phyloP scores from a whole-genome alignment of 2,888 invertebrate genomes.

The Drosophila borborema region DNA sequence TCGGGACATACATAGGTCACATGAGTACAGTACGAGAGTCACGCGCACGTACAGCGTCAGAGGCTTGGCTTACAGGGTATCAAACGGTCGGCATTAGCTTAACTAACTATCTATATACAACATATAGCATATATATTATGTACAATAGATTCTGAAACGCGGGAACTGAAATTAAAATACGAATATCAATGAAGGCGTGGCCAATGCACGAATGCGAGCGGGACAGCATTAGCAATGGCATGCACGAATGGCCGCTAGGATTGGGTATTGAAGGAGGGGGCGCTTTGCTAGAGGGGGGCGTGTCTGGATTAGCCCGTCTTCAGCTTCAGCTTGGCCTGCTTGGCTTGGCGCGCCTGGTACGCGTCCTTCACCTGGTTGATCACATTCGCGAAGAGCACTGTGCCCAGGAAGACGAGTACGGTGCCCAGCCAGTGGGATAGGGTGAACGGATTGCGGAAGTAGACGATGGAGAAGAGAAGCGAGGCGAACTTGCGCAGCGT shows the following conservation, averaged over 20 bases:
- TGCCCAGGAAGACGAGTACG: slow-evolving; percentile 95
- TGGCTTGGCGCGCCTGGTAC: slow-evolving; percentile 37
- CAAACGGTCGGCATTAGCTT: slow-evolving; percentile 5
- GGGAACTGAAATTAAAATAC: background rate
- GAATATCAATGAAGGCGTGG: background rate
- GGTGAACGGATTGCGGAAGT: slow-evolving; percentile 98
- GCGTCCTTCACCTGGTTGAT: slow-evolving; percentile 84
- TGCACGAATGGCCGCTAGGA: slow-evolving; percentile 6
- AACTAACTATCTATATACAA: slow-evolving; percentile 46
- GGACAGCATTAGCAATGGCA: slow-evolving; percentile 27
- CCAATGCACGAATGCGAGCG: slow-evolving; percentile 14
- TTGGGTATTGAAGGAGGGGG: background rate
- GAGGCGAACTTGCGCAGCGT: slow-evolving; percentile 98
- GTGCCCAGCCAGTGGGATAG: slow-evolving; percentile 96
- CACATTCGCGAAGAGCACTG: slow-evolving; percentile 95
- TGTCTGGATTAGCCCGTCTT: slow-evolving; percentile 37
- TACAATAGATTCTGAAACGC: slow-evolving; percentile 4
- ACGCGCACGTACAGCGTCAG: background rate
- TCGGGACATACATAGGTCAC: background rate
- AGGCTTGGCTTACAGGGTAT: slow-evolving; percentile 7
- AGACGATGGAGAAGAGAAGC: slow-evolving; percentile 95
- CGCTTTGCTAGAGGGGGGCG: background rate
- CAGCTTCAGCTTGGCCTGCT: slow-evolving; percentile 35
- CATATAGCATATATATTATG: slow-evolving; percentile 7
- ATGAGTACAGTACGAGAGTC: background rate